These are phyloP conservation scores for Morone chrysops DNA, from an alignment of 2,113 vertebrate species.

Conservation along the genomic window DNA sequence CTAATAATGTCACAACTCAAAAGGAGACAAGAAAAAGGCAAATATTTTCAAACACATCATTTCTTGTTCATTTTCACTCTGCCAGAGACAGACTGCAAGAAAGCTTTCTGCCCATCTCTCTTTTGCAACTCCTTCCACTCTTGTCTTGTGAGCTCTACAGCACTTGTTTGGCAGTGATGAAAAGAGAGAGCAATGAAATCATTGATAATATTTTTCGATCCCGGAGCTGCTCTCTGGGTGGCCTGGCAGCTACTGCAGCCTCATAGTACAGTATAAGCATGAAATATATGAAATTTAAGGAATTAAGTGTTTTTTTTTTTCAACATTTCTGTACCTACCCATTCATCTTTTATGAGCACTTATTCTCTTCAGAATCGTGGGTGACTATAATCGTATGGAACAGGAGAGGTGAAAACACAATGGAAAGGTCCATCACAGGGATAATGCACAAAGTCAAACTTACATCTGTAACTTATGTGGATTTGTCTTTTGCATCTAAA, in stretches of 20 bases:
- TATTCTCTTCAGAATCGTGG: background rate
- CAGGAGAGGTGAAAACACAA: background rate
- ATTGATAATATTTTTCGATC: conserved; percentile 30
- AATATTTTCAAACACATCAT: conserved; percentile 72
- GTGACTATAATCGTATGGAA: background rate
- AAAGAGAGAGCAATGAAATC: conserved; percentile 37
- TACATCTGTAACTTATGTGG: background rate
- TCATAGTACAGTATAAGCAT: background rate
- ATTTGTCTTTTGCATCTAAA: background rate
- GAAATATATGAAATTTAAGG: background rate
- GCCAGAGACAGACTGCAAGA: conserved; percentile 40
- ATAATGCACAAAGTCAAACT: background rate
- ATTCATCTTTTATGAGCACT: background rate
- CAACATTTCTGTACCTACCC: conserved; percentile 1
- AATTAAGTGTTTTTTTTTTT: background rate
- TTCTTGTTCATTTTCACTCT: conserved; percentile 56
- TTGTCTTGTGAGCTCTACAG: conserved; percentile 37
- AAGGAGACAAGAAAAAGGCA: conserved; percentile 73
- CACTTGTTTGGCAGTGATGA: conserved; percentile 46
- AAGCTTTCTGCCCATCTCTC: conserved; percentile 16
- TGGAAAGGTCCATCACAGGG: background rate
- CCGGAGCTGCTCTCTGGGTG: conserved; percentile 14
- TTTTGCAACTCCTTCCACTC: conserved; percentile 26
- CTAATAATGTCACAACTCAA: conserved; percentile 82
- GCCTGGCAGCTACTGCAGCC: conserved; percentile 31